These are phyloP conservation scores for Rhingia campestris DNA, from an alignment of 2,888 invertebrate genomes.

Conservation along the genomic window DNA sequence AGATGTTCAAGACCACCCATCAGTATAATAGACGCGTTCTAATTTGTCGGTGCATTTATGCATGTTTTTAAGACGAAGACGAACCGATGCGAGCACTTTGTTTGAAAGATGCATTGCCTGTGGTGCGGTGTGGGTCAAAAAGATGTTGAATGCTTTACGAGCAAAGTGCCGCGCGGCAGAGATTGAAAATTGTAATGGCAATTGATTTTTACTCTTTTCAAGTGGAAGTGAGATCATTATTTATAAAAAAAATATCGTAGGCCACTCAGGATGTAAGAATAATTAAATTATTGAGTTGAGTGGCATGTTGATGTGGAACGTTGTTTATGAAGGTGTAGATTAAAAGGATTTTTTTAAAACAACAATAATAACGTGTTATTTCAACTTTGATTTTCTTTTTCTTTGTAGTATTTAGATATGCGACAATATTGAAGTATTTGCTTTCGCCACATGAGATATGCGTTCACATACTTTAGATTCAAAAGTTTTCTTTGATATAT, in stretches of 20 bases:
- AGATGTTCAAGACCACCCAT: constrained; percentile 67
- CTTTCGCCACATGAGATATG: too few species aligned
- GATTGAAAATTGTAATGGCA: constrained; percentile 54
- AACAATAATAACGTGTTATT: neutral
- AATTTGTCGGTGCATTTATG: constrained; percentile 56
- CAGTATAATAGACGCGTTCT: constrained; percentile 60
- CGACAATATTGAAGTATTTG: too few species aligned
- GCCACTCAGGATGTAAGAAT: constrained; percentile 52
- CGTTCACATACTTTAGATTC: too few species aligned
- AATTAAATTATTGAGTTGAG: constrained; percentile 42
- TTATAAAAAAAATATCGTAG: constrained; percentile 16
- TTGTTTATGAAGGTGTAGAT: neutral
- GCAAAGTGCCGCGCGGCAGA: constrained; percentile 44
- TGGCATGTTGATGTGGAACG: constrained; percentile 5
- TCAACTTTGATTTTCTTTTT: too few species aligned
- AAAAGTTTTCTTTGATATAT: too few species aligned
- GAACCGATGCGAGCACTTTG: constrained; percentile 36
- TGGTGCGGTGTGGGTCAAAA: constrained; percentile 41
- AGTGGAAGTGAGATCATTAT: constrained; percentile 68
- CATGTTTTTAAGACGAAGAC: constrained; percentile 33
- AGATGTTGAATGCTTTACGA: constrained; percentile 59
- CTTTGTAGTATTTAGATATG: too few species aligned
- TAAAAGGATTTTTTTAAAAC: neutral
- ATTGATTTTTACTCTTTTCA: constrained; percentile 65
- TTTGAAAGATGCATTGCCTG: constrained; percentile 42